Evolutionary conservation across 2,888 invertebrate genomes (phyloP).

Genomic region (Leptopilina drosophilae): DNA sequence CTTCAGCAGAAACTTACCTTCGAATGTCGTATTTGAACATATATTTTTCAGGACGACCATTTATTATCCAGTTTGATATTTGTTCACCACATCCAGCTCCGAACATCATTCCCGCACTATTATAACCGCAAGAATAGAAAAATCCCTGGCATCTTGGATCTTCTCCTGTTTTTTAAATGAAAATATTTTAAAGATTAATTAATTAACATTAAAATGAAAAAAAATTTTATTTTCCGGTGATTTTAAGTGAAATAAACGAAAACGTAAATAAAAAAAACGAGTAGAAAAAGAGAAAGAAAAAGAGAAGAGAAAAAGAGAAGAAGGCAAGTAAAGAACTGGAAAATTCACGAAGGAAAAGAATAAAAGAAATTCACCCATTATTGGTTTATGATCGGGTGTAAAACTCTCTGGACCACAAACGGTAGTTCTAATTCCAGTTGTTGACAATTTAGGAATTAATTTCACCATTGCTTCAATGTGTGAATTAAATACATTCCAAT

Average conservation of each 20-base stretch:
- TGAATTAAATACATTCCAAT: constrained; percentile 89
- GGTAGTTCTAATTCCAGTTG: constrained; percentile 89
- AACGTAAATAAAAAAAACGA: neutral
- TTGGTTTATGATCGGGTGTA: constrained; percentile 93
- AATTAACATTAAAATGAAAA: neutral
- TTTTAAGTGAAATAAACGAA: neutral
- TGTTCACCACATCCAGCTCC: constrained; percentile 92
- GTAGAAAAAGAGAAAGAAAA: too few species aligned
- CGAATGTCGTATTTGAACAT: constrained; percentile 93
- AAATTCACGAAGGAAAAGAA: neutral
- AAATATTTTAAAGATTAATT: neutral
- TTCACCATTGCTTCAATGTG: constrained; percentile 86
- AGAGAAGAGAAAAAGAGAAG: too few species aligned
- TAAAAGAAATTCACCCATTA: constrained; percentile 81
- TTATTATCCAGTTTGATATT: constrained; percentile 89
- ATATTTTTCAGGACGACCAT: constrained; percentile 89
- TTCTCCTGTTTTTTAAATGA: constrained; percentile 68
- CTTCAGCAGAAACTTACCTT: constrained; percentile 67
- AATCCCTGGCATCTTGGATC: constrained; percentile 81
- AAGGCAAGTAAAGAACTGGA: too few species aligned
- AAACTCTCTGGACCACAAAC: constrained; percentile 95
- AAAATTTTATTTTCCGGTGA: neutral
- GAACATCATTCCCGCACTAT: constrained; percentile 95
- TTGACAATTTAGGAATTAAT: constrained; percentile 86
- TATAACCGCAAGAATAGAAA: constrained; percentile 92